Percentiles rank a stretch among this genome's conserved stretches.
These are phyloP conservation scores for Microctonus aethiopoides DNA, from an alignment of 2,888 invertebrate species.

Conservation along the genomic window DNA sequence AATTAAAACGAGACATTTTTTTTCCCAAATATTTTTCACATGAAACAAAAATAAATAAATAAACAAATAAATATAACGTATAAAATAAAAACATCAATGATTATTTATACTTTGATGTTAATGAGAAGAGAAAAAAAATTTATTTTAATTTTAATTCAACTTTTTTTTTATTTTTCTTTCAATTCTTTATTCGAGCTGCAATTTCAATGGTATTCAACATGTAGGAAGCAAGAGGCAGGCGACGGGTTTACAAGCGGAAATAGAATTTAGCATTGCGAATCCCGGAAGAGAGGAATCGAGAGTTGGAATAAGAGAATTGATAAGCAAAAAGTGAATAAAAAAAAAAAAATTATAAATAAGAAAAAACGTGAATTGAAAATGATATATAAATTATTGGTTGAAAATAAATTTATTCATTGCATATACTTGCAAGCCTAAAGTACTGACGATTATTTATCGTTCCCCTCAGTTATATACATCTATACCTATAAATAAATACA, in stretches of 20 bases:
- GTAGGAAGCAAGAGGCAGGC: slow-evolving; percentile 13
- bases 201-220: slow-evolving; percentile 46
- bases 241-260: slow-evolving; percentile 53
- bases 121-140: too few species aligned
- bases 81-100: too few species aligned
- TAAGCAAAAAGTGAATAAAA: slow-evolving; percentile 18
- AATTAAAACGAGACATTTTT: not conserved
- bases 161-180: not conserved
- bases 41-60: not conserved
- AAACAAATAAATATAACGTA: too few species aligned
- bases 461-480: slow-evolving; percentile 1
- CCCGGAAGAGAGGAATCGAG: slow-evolving; percentile 19
- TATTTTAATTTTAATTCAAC: too few species aligned
- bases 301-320: slow-evolving; percentile 9
- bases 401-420: slow-evolving; percentile 18
- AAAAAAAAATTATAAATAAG: slow-evolving; percentile 13
- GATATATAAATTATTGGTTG: slow-evolving; percentile 1
- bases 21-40: not conserved
- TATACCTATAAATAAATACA: not conserved
- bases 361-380: not conserved
- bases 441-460: not conserved
- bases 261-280: slow-evolving; percentile 50
- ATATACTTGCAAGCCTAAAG: not conserved
- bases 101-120: too few species aligned
- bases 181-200: slow-evolving; percentile 32